Percentiles rank a stretch among this genome's conserved stretches.
Conservation (phyloP, 2,888 invertebrate genomes). For the Tupiocoris notatus region DNA sequence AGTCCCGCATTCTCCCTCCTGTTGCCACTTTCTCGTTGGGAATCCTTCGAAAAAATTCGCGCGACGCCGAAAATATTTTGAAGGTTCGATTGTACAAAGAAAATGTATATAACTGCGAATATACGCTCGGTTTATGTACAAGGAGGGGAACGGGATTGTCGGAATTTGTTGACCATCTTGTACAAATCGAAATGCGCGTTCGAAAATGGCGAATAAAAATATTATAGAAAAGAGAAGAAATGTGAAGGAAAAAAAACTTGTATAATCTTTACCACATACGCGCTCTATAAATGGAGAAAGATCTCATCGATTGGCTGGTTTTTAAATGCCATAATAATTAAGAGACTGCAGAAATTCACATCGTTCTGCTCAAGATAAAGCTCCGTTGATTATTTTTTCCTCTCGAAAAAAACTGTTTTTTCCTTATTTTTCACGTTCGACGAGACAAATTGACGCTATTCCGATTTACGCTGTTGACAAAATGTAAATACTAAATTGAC, state of each 20-base stretch:
- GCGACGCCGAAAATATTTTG: background rate
- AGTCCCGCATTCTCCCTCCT: background rate
- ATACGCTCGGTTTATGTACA: background rate
- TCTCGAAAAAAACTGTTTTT: too few relatives aligned
- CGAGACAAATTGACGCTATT: too few relatives aligned
- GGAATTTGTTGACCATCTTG: background rate
- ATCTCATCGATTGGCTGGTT: background rate
- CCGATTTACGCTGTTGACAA: too few relatives aligned
- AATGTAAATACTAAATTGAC: too few relatives aligned
- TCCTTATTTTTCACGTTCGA: too few relatives aligned
- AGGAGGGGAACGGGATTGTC: background rate
- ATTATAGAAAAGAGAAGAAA: too few relatives aligned
- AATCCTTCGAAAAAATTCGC: background rate
- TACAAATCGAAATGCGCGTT: background rate
- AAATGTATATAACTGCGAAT: background rate
- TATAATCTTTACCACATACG: background rate
- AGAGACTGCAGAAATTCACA: background rate
- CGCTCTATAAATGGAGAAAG: background rate
- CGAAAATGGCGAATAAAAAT: too few relatives aligned
- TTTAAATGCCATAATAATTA: background rate
- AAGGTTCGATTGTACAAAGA: too few relatives aligned
- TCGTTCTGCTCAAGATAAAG: background rate
- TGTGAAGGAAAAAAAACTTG: too few relatives aligned
- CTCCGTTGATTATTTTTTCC: too few relatives aligned
- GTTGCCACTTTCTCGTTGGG: background rate